Percentiles rank a stretch among this genome's conserved stretches.
Conservation (phyloP, 2,888 invertebrate species). For the Tenthredo distinguenda region DNA sequence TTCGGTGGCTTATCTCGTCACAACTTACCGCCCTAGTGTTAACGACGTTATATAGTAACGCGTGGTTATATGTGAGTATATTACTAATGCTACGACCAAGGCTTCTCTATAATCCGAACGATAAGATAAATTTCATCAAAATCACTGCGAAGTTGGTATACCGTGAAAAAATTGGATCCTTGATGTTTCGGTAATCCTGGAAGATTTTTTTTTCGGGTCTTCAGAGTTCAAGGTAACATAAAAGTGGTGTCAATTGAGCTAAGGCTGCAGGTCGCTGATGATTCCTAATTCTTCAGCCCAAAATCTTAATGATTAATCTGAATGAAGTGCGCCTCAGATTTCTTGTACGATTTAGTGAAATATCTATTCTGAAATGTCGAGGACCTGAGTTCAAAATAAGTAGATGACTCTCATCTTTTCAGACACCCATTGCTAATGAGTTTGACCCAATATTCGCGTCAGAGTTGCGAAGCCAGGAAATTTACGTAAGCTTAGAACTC, state of each 20-base stretch:
- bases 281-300: neutral
- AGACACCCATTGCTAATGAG: neutral
- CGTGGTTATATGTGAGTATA: neutral
- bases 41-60: slow-evolving; percentile 15
- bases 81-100: neutral
- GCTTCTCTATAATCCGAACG: neutral
- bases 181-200: neutral
- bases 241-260: neutral
- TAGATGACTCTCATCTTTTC: neutral
- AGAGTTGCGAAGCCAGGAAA: neutral
- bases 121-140: neutral
- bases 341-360: neutral
- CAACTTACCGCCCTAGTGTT: slow-evolving; percentile 58
- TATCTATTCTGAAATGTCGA: neutral
- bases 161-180: neutral
- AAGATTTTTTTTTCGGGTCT: neutral
- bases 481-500: neutral
- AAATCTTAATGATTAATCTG: neutral
- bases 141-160: neutral
- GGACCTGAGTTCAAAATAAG: neutral
- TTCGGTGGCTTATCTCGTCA: slow-evolving; percentile 66
- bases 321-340: neutral
- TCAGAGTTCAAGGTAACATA: neutral
- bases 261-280: neutral
- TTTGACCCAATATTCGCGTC: no score